Base-by-base conservation (phyloP, 2,888 invertebrate species). In the Phania funesta region DNA sequence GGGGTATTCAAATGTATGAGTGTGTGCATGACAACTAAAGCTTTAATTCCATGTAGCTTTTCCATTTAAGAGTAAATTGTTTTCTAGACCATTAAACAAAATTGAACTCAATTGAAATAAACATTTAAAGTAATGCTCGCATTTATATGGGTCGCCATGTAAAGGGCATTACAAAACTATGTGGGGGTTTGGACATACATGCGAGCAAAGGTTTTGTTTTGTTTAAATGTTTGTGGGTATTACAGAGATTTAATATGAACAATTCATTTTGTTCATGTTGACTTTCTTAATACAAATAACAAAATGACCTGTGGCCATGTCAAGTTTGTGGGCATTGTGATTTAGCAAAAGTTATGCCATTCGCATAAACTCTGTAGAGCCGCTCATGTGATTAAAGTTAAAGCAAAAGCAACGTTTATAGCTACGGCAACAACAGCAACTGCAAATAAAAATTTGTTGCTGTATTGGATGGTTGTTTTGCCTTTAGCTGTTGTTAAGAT, bases 31-130 rank as follows among this genome's bases (percentile, higher is more conserved):
- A 38, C 35, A 38, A 13, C n/a, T 22, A 22, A 52, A 56, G 11
- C 32, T 56, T 13, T 35, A 24, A 65, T 50, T 50, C 11, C 35
- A 24, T 54, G 18, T 41, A 52, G 13, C 9, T 74, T 29, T 54
- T 62, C 5, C 54, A 32, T 24, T 24, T 9, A n/a, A 38, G 26
- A 67, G 26, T 24, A 65, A 67, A 58, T 46, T 65, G 62, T 64
- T 74, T 46, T 74, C 54, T 54, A 18, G 44, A 13, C 35, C 74
- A 64, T 74, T 48, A 65, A 75, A 24, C n/a, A 26, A 22, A 48
- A 65, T 46, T 60, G 32, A 60, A 58, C 16, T 24, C n/a, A 60
- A 44, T 16, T 18, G n/a, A 58, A 50, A 67, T 41, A 67, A 67
- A 41, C 54, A 46, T 75, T 56, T 75, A 26, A 46, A 11, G 54